Evolutionary conservation across 1,140 invertebrate genomes (phyloP).

Genomic region (Micrasema longulum): DNA sequence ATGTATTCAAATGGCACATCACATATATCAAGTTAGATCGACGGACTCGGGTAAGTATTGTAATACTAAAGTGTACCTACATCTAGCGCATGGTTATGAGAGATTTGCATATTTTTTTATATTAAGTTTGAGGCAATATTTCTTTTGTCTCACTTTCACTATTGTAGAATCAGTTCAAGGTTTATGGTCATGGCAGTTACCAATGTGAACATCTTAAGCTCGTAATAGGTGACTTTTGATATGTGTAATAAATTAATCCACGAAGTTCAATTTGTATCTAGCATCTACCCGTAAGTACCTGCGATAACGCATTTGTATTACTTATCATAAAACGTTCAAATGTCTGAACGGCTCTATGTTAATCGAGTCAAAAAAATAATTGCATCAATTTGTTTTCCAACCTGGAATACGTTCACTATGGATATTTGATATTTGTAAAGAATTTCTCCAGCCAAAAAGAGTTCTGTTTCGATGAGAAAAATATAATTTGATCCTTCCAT

Average conservation of each 20-base stretch:
- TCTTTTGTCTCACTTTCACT: constrained; percentile 19
- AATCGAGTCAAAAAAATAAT: not conserved
- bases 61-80: not conserved
- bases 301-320: too few species aligned
- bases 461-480: constrained; percentile 11
- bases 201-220: too few species aligned
- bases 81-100: not conserved
- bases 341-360: too few species aligned
- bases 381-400: not conserved
- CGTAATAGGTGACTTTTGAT: too few species aligned
- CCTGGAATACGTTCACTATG: not conserved
- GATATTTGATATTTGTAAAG: constrained; percentile 27
- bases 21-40: constrained; percentile 11
- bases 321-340: too few species aligned
- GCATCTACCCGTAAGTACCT: not conserved
- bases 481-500: constrained; percentile 10
- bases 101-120: not conserved
- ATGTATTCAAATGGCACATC: constrained; percentile 20
- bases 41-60: too few species aligned
- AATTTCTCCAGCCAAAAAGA: not conserved
- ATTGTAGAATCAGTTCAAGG: not conserved
- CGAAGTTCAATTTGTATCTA: not conserved
- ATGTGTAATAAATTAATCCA: too few species aligned
- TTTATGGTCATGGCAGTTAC: not conserved
- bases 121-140: constrained; percentile 1